Evolutionary conservation across 2,888 invertebrate species (phyloP), one percentile per base, ranked within the genome.

Genomic region (Eucera pruinosa): DNA sequence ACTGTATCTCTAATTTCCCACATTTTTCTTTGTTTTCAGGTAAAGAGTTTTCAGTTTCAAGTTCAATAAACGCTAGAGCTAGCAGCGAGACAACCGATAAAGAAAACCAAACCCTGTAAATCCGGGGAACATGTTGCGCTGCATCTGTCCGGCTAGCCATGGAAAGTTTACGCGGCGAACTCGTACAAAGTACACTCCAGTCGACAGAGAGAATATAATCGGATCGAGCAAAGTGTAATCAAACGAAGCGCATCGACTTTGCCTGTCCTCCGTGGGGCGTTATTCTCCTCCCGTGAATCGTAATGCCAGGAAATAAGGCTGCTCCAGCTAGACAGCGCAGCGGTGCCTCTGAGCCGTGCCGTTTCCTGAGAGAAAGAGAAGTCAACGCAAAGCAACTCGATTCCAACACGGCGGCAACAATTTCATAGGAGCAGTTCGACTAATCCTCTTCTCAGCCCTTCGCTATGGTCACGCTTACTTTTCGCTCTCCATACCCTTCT

Each of bases 281-380:
- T 58, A 48, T 58, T 58, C 70, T 67, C 54, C 65, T 50, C 43
- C 30, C 50, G 55, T 48, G 58, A 61, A 58, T 78, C 69, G 64
- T 68, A 54, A 71, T 55, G 70, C 68, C 82, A 81, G 84, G 74
- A 84, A 81, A 74, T 82, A 81, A 81, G 84, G 82, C 65, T 47
- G 41, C 54, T 25, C 54, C 54, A 41, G 71, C 64, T 62, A 64
- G 66, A 72, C 68, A 33, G 69, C 65, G 47, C n/a, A n/a, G n/a
- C n/a, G 6, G 23, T 6, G 45, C 47, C 45, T 20, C 7, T 18
- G 39, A 52, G 62, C 41, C 61, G 47, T 27, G 41, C 18, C 54
- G 68, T 79, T 76, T 82, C 81, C 73, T 67, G 71, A 61, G 47
- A 64, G 62, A 69, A 5, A 15, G 55, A 23, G 69, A 83, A 77